phyloP scores from a whole-genome alignment of 2,888 invertebrate genomes.

The Folsomia candida region DNA sequence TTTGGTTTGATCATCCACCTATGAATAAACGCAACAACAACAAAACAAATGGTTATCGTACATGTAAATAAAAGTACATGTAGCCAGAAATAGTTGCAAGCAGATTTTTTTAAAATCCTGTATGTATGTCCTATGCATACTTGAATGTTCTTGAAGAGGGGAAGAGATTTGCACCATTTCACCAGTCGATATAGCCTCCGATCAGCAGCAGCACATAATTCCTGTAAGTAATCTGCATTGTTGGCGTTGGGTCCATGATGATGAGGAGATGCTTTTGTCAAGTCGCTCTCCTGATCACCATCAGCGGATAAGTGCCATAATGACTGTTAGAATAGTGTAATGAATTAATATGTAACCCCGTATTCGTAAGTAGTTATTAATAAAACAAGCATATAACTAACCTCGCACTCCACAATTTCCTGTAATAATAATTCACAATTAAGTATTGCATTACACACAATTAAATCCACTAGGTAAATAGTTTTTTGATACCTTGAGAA shows the following conservation, averaged over 20 bases:
- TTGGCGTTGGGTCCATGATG: conserved; percentile 58
- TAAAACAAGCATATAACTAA: too few relatives aligned
- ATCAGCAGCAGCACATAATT: conserved; percentile 90
- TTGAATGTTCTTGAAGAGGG: conserved; percentile 92
- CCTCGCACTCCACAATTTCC: conserved; percentile 96
- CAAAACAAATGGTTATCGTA: conserved; percentile 6
- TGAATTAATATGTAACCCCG: too few relatives aligned
- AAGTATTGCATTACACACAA: neutral
- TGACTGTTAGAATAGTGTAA: too few relatives aligned
- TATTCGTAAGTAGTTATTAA: too few relatives aligned
- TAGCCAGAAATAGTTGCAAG: neutral
- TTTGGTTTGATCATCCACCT: conserved; percentile 98
- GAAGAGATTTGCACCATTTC: conserved; percentile 96
- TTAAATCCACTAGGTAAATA: too few relatives aligned
- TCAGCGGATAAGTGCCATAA: conserved; percentile 90
- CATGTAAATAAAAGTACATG: neutral
- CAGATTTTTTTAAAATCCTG: neutral
- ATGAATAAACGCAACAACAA: conserved; percentile 32
- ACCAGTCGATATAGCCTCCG: conserved; percentile 94
- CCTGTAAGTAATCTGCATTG: conserved; percentile 80
- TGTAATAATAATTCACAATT: conserved; percentile 54
- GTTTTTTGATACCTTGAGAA: conserved; percentile 47
- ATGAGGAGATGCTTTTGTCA: conserved; percentile 32
- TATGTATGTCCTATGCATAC: conserved; percentile 59
- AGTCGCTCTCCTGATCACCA: conserved; percentile 57